Conservation (phyloP, 2,888 invertebrate genomes). For the Pasiphila rectangulata region DNA sequence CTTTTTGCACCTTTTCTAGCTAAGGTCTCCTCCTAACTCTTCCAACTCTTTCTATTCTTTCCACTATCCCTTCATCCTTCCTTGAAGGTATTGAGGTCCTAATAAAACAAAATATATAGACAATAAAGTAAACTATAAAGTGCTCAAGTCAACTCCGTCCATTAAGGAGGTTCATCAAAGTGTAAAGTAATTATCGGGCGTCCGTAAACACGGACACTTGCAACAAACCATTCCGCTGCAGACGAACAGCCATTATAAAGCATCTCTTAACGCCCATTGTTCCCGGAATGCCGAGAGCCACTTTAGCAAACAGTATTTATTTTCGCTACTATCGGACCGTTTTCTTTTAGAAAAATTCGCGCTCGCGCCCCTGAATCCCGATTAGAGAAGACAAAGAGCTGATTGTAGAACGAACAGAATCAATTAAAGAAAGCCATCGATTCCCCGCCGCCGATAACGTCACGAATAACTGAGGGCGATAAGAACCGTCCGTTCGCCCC, state of each 20-base stretch:
- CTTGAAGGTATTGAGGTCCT: too few species aligned
- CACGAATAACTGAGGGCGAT: slow-evolving; percentile 55
- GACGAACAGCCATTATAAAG: slow-evolving; percentile 37
- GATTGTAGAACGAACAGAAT: slow-evolving; percentile 66
- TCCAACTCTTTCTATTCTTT: too few species aligned
- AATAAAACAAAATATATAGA: too few species aligned
- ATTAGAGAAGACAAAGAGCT: slow-evolving; percentile 72
- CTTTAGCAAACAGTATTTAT: slow-evolving; percentile 59
- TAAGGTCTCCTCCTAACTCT: too few species aligned
- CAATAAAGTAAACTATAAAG: too few species aligned
- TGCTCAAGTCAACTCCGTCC: too few species aligned
- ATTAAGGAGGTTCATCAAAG: not conserved
- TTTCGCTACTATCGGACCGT: slow-evolving; percentile 44
- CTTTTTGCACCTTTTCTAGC: too few species aligned
- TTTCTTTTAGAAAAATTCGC: slow-evolving; percentile 62
- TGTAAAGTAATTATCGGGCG: not conserved
- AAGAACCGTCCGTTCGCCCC: slow-evolving; percentile 41
- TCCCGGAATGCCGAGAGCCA: slow-evolving; percentile 45
- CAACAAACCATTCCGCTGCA: slow-evolving; percentile 14
- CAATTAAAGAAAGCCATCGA: slow-evolving; percentile 77
- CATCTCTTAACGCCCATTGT: slow-evolving; percentile 44
- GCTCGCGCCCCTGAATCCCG: slow-evolving; percentile 58
- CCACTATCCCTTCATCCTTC: too few species aligned
- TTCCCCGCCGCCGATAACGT: slow-evolving; percentile 61
- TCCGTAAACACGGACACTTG: slow-evolving; percentile 3